These are phyloP conservation scores for Ypsolopha sequella DNA, from an alignment of 2,888 invertebrate species.

Conservation along the genomic window DNA sequence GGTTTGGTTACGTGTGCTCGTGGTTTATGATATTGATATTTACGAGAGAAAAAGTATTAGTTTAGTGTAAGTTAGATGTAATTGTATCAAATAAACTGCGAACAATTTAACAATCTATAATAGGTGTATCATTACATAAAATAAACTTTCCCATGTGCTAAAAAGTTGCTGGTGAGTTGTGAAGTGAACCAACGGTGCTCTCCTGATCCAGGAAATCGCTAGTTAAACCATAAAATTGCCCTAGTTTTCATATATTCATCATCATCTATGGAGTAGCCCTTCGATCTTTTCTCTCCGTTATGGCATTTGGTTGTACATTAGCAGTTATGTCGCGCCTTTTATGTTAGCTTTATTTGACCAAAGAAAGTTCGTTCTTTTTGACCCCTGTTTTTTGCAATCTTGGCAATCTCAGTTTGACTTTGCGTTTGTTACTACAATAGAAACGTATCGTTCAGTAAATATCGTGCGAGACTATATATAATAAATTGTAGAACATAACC, in stretches of 20 bases:
- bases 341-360: not conserved
- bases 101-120: conserved; percentile 30
- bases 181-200: conserved; percentile 37
- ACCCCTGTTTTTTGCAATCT: no score
- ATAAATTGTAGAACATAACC: conserved; percentile 38
- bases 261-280: not conserved
- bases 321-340: not conserved
- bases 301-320: not conserved
- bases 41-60: conserved; percentile 61
- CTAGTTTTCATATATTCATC: not conserved
- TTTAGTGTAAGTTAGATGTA: conserved; percentile 43
- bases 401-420: no score
- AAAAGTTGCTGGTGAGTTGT: conserved; percentile 58
- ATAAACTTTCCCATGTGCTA: conserved; percentile 56
- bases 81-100: conserved; percentile 29
- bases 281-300: no score
- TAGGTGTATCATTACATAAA: conserved; percentile 42
- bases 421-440: no score
- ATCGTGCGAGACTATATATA: conserved; percentile 5
- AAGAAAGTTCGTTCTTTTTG: no score
- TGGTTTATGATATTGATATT: conserved; percentile 71
- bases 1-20: conserved; percentile 67
- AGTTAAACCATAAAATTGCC: not conserved
- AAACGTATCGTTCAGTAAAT: no score
- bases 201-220: conserved; percentile 31